phyloP scores from a whole-genome alignment of 2,888 invertebrate genomes.

The Erebia ligea region DNA sequence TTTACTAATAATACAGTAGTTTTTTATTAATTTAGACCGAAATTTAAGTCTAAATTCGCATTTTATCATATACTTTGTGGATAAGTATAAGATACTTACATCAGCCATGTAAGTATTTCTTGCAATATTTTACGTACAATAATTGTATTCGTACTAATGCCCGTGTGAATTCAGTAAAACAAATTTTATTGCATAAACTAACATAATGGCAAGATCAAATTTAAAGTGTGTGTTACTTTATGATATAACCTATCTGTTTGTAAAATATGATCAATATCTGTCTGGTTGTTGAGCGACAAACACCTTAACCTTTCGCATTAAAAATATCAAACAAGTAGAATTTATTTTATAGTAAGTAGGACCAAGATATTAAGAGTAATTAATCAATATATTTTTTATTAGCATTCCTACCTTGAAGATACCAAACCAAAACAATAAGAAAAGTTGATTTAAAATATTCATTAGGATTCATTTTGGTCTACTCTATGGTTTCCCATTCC shows the following conservation, averaged over 20 bases:
- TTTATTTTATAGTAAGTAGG: no score
- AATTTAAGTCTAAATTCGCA: background rate
- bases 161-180: background rate
- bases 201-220: background rate
- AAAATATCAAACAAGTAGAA: background rate
- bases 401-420: no score
- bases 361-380: no score
- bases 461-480: no score
- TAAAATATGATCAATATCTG: background rate
- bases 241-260: background rate
- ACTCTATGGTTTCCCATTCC: no score
- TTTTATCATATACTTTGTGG: background rate
- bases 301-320: background rate
- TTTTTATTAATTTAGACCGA: background rate
- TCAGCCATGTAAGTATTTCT: conserved; percentile 9
- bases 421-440: no score
- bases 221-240: background rate
- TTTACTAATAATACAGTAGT: background rate
- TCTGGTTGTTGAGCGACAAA: background rate
- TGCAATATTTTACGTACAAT: background rate
- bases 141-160: background rate
- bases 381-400: no score
- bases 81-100: background rate
- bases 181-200: background rate
- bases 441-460: no score